These are phyloP conservation scores for Amphiprion percula DNA, from an alignment of 2,113 vertebrate genomes.

Conservation along the genomic window DNA sequence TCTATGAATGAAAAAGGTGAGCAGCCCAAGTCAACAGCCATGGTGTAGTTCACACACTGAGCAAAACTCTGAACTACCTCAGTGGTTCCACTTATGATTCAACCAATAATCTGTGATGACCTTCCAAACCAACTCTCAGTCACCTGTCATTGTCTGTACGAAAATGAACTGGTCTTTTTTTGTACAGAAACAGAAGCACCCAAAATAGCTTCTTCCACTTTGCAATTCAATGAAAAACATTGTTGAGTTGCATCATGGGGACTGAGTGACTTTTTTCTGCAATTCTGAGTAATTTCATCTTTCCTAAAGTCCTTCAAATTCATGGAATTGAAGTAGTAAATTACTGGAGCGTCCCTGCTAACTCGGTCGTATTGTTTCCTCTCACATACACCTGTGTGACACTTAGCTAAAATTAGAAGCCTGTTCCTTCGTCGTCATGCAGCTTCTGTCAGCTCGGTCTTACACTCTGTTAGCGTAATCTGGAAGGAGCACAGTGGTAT, in stretches of 20 bases:
- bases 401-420: slow-evolving; percentile 30
- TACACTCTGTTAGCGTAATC: slow-evolving; percentile 21
- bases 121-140: neutral
- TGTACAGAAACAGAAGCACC: neutral
- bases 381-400: slow-evolving; percentile 10
- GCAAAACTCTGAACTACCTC: neutral
- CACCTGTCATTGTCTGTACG: neutral
- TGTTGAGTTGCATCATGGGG: neutral
- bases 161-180: neutral
- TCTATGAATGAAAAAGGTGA: too few species aligned
- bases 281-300: neutral
- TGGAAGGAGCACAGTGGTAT: slow-evolving; percentile 16
- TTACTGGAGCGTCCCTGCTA: neutral
- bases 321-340: neutral
- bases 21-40: too few species aligned
- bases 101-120: neutral
- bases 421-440: slow-evolving; percentile 4
- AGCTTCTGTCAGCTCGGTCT: slow-evolving; percentile 15
- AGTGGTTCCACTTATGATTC: neutral
- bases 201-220: neutral
- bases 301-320: neutral
- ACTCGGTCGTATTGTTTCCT: neutral
- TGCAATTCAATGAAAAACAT: neutral
- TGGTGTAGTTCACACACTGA: too few species aligned
- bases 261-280: neutral